Conservation (phyloP, 2,888 invertebrate genomes). For the Steinernema hermaphroditum region DNA sequence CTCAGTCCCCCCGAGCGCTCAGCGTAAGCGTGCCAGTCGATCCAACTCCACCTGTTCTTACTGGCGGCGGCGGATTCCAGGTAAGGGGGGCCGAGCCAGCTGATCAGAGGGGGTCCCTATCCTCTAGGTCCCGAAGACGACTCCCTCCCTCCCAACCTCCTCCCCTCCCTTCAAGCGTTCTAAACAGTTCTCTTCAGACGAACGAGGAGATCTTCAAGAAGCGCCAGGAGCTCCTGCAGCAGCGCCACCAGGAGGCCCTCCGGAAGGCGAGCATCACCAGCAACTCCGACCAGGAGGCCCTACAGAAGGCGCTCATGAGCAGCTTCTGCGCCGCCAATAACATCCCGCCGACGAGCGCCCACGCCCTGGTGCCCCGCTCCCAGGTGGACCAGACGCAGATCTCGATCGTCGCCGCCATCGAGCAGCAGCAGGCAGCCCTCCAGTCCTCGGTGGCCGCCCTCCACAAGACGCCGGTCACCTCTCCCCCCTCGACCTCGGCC, state of each 20-base stretch:
- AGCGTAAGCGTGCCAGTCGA: constrained; percentile 1
- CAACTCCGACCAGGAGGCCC: not conserved
- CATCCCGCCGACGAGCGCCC: not conserved
- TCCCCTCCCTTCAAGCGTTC: not conserved
- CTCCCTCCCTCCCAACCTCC: too few relatives aligned
- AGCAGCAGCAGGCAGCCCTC: not conserved
- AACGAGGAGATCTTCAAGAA: constrained; percentile 13
- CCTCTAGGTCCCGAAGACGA: too few relatives aligned
- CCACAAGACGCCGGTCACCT: not conserved
- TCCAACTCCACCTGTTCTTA: constrained; percentile 23
- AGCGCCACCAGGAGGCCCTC: not conserved
- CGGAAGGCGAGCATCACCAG: constrained; percentile 10
- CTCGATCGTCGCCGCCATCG: constrained; percentile 18
- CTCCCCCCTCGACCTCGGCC: constrained; percentile 18
- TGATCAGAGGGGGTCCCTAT: too few relatives aligned
- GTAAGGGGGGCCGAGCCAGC: constrained; percentile 21
- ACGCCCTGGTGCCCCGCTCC: not conserved
- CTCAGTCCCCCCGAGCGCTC: constrained; percentile 24
- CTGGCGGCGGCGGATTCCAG: constrained; percentile 25
- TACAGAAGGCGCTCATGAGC: not conserved
- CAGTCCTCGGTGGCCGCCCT: not conserved
- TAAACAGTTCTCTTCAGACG: not conserved
- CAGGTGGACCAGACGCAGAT: constrained; percentile 14
- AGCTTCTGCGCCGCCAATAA: constrained; percentile 20
- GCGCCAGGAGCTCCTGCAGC: not conserved